Evolutionary conservation across 1,140 invertebrate genomes (phyloP).

Genomic region (Hylaeus anthracinus): DNA sequence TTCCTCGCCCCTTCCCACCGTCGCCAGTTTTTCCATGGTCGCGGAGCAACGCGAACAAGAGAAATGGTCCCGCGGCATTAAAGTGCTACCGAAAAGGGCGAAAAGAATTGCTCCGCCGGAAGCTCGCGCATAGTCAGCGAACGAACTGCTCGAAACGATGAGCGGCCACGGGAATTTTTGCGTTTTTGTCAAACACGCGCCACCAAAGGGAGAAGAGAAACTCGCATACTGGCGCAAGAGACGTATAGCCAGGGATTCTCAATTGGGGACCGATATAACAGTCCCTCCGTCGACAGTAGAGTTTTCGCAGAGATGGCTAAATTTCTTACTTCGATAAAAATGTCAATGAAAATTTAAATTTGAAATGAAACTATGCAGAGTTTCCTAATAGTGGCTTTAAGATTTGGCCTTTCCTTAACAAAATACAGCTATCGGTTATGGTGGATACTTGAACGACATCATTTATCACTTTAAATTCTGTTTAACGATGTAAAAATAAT

Average conservation of each 20-base stretch:
- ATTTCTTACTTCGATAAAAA: no score
- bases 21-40: constrained; percentile 3
- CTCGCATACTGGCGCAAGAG: background rate
- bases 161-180: constrained; percentile 41
- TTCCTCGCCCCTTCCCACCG: background rate
- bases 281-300: no score
- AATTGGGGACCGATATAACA: no score
- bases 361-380: no score
- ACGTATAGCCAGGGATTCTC: background rate
- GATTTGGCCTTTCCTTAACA: no score
- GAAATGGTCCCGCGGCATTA: constrained; percentile 36
- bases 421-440: no score
- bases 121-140: background rate
- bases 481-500: no score
- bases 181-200: constrained; percentile 32
- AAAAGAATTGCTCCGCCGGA: constrained; percentile 32
- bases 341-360: no score
- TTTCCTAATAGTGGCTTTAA: no score
- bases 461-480: no score
- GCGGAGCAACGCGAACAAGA: constrained; percentile 25
- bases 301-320: no score
- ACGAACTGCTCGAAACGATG: constrained; percentile 42
- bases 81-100: constrained; percentile 38
- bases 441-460: no score
- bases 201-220: background rate